Percentiles rank a stretch among this genome's conserved stretches.
phyloP scores from a whole-genome alignment of 92 coral and sea anemone genomes.

The Zoanthus sansibaricus region DNA sequence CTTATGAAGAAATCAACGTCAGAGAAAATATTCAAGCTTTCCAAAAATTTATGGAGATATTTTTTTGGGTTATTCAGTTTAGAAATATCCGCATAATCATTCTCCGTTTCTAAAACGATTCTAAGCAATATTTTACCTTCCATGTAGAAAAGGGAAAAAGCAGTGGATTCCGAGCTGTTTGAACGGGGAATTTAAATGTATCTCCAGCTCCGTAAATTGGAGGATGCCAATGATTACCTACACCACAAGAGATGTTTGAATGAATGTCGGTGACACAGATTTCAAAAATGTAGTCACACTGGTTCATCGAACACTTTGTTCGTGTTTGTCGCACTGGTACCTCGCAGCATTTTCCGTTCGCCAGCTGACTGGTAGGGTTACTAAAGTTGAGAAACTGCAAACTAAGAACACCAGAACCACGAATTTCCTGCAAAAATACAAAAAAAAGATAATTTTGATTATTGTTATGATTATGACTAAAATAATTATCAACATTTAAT shows the following conservation, averaged over 20 bases:
- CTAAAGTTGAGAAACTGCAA: background rate
- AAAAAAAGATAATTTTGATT: background rate
- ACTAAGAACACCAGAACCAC: background rate
- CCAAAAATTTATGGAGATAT: too few relatives aligned
- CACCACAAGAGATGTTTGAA: background rate
- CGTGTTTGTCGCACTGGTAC: background rate
- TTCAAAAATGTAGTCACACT: background rate
- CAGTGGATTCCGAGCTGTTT: background rate
- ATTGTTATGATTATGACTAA: background rate
- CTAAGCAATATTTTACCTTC: background rate
- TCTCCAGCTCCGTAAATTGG: background rate
- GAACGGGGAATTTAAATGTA: background rate
- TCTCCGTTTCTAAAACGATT: too few relatives aligned
- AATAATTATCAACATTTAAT: background rate
- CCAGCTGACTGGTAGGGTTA: conserved; percentile 21
- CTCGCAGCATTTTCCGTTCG: conserved; percentile 16
- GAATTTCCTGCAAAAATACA: background rate
- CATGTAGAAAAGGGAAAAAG: conserved; percentile 19
- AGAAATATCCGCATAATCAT: too few relatives aligned
- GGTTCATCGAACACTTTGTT: background rate
- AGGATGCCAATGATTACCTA: background rate
- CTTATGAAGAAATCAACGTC: too few relatives aligned
- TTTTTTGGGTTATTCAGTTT: too few relatives aligned
- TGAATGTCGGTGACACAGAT: conserved; percentile 1
- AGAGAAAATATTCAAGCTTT: too few relatives aligned